Evolutionary conservation across 2,888 invertebrate genomes (phyloP), one percentile per base, ranked within the genome.

Genomic region (Poecilus cupreus): DNA sequence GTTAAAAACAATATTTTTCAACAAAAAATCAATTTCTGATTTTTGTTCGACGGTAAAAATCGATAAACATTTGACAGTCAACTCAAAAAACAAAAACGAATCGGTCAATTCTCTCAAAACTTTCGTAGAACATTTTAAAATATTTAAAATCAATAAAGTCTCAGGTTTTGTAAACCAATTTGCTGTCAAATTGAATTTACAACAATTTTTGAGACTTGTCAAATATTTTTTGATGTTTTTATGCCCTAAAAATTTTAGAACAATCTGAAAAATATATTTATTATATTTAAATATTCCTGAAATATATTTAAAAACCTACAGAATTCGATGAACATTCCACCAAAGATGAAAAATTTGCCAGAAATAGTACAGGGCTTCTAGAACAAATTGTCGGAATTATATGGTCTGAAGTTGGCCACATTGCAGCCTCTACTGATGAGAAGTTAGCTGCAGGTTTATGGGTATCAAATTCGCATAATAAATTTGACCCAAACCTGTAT

Each of bases 81-180:
- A 87, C 74, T 90, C 88, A 85, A 92, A 93, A 70, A 26, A 75
- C 2, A 91, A 87, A n/a, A 91, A 82, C 26, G 91, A 90, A 83
- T 92, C 92, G 77, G 90, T 89, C 1, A 91, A n/a, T 84, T 83
- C 76, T n/a, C n/a, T n/a, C 85, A 22, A 70, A n/a, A 88, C 83
- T 3, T 82, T 49, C 11, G 87, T 84, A 1, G 88, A 89, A 43
- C 91, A 86, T 86, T 90, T 91, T 26, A 92, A 86, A 79, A 91
- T 87, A 85, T 90, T 91, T 84, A 91, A 90, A 5, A 93, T 85
- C 8, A 94, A 88, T 82, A 91, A 90, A 6, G 91, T 90, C 88
- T 94, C 94, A 84, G 91, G 90, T 89, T 92, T 92, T 0, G 93
- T 92, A 86, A 93, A 93, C 92, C 93, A 93, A 86, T 92, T 92